Conservation (phyloP, 1,140 invertebrate genomes). For the Rhizoglyphus robini region DNA sequence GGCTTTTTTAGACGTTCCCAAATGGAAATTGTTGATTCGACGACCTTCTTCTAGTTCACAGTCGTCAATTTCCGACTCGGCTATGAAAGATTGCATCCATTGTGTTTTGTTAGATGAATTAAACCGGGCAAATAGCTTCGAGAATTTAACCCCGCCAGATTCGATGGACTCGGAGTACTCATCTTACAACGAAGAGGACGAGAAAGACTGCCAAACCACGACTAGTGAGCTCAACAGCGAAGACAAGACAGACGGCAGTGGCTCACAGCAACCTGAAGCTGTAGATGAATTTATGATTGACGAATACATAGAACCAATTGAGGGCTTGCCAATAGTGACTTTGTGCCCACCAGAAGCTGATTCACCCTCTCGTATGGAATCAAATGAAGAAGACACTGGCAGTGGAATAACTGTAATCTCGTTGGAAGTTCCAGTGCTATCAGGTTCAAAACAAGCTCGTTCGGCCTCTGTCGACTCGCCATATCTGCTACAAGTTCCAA, state of each 20-base stretch:
- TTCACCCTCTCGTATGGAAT: neutral
- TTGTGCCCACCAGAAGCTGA: slow-evolving; percentile 27
- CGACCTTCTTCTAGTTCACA: slow-evolving; percentile 18
- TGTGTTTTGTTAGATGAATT: slow-evolving; percentile 27
- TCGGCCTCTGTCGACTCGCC: slow-evolving; percentile 26
- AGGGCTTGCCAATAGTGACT: slow-evolving; percentile 29
- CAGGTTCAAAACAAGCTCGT: slow-evolving; percentile 17
- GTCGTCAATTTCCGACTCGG: neutral
- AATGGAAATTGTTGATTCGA: slow-evolving; percentile 22
- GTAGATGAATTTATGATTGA: slow-evolving; percentile 3
- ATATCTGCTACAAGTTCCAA: slow-evolving; percentile 48
- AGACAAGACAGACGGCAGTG: neutral
- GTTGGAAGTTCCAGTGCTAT: slow-evolving; percentile 25
- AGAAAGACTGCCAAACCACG: slow-evolving; percentile 20
- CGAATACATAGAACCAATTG: slow-evolving; percentile 20
- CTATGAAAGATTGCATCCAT: slow-evolving; percentile 38
- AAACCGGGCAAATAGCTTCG: slow-evolving; percentile 4
- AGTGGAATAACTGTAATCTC: slow-evolving; percentile 32
- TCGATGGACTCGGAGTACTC: slow-evolving; percentile 17
- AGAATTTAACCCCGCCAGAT: too few species aligned
- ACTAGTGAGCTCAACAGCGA: neutral
- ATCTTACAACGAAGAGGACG: slow-evolving; percentile 21
- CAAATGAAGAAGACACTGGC: neutral
- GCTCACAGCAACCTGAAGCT: neutral
- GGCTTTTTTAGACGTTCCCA: slow-evolving; percentile 24